Evolutionary conservation across 2,113 vertebrate genomes (phyloP), one percentile per base, ranked within the genome.

Genomic region (Oriolus oriolus): DNA sequence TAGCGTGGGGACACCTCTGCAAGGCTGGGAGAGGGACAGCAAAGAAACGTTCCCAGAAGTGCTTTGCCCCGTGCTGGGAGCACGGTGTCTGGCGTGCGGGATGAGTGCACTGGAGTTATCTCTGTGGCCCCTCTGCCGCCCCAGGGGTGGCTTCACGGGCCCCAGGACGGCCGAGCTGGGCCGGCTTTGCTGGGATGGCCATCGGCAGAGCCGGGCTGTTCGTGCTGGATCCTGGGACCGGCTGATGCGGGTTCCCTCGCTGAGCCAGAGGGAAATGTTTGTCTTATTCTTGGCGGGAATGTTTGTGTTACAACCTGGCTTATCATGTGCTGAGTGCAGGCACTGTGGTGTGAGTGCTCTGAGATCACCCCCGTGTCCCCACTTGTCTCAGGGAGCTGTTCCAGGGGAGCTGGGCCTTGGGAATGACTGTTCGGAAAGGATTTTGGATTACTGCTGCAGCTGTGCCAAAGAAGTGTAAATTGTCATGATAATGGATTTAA

Each of bases 21-120:
- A 3, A 5, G 54, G 27, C 14, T 69, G 37, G 50, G 50, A 31
- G 20, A 16, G 31, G 73, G 63, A 23, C n/a, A 18, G 59, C 42
- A 23, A 14, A 47, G 79, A 9, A 30, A 4, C 8, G 0, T 50
- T 71, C 3, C 44, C 56, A 56, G 42, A 12, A 2, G 2, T 14
- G 44, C 5, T 4, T 30, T 82, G 61, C 37, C 56, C 9, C 1
- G 0, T 4, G 49, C 2, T 31, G 54, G 88, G 35, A 31, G 21
- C 2, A 1, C 0, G 0, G 42, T 65, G 79, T 39, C 22, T 78
- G 87, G 11, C 2, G 8, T 13, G 28, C 0, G 0, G 44, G 52
- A 9, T 4, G 52, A 16, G 44, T 0, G 1, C 5, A 42, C 5
- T 27, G 64, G 24, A 35, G 52, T 35, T 75, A 1, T 27, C 61